Evolutionary conservation across 2,888 invertebrate species (phyloP).

Genomic region (Drosophila peninsularis): DNA sequence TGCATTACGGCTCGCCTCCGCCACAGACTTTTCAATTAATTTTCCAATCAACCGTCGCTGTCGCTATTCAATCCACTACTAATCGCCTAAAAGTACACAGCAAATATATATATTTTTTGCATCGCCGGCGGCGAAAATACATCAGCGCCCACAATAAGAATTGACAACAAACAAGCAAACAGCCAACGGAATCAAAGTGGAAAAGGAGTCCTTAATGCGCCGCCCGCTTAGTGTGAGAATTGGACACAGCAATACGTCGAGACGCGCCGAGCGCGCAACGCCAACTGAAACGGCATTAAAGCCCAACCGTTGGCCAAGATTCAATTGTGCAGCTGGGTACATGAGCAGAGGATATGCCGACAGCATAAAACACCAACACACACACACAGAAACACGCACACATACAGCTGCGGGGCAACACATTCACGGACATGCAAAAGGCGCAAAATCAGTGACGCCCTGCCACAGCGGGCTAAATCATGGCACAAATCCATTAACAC

Average conservation of each 20-base stretch:
- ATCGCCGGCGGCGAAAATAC: slow-evolving; percentile 45
- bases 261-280: slow-evolving; percentile 83
- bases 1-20: background rate
- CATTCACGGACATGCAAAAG: slow-evolving; percentile 67
- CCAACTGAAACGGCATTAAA: slow-evolving; percentile 77
- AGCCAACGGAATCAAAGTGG: slow-evolving; percentile 39
- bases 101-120: slow-evolving; percentile 12
- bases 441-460: slow-evolving; percentile 71
- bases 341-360: slow-evolving; percentile 62
- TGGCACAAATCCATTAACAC: slow-evolving; percentile 71
- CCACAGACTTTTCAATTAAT: slow-evolving; percentile 19
- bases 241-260: slow-evolving; percentile 62
- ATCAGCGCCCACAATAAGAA: slow-evolving; percentile 22
- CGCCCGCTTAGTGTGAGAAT: slow-evolving; percentile 39
- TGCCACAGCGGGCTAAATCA: slow-evolving; percentile 51
- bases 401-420: slow-evolving; percentile 26
- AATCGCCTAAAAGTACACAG: slow-evolving; percentile 37
- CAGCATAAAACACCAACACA: slow-evolving; percentile 52
- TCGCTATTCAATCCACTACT: slow-evolving; percentile 23
- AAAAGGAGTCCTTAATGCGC: slow-evolving; percentile 37
- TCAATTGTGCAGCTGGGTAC: slow-evolving; percentile 65
- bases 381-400: slow-evolving; percentile 15
- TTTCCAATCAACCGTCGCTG: slow-evolving; percentile 29
- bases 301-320: slow-evolving; percentile 65
- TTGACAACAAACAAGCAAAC: slow-evolving; percentile 35